Base-by-base conservation (phyloP, 2,113 vertebrate genomes). In the Phalacrocorax carbo region DNA sequence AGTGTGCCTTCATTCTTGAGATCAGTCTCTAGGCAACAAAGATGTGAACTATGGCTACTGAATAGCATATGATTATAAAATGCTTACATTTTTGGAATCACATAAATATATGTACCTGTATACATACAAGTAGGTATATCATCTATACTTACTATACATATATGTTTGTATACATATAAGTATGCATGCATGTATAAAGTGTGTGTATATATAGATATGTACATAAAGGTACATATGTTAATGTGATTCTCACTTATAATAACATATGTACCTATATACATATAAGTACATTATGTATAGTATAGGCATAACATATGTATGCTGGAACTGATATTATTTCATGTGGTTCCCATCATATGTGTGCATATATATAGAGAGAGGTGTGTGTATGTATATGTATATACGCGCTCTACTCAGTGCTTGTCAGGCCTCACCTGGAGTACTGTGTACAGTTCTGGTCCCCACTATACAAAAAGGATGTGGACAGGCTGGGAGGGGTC, bases 1-100 rank as follows among this genome's bases (percentile, higher is more conserved):
- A 76, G 9, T 11, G 27, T 89, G 44, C 40, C 92, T 95, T 88
- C 86, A 46, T 83, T 95, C 55, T 83, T 92, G 46, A 92, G 62
- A 95, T 66, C 91, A 86, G 94, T 96, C 32, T 94, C 95, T 78
- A 94, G 68, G 91, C 95, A 96, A 95, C 93, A 92, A 88, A 92
- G n/a, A 81, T 44, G 14, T 78, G 51, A 78, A 94, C 62, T 94
- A 54, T 30, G 51, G 68, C 20, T 34, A 73, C 55, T 66, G 80
- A 94, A 81, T 18, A 88, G 18, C 13, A 29, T 51, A 51, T 32
- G 34, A 76, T 66, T 73, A 90, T 46, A 73, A 88, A 83, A 73
- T 2, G 9, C 38, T 81, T 55, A 29, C 34, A 49, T 49, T 46
- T 75, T 32, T 73, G 7, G 15, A 66, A 75, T 54, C 46, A 62